Percentiles rank a stretch among this genome's conserved stretches.
phyloP scores from a whole-genome alignment of 2,113 vertebrate genomes.

The Athene noctua region DNA sequence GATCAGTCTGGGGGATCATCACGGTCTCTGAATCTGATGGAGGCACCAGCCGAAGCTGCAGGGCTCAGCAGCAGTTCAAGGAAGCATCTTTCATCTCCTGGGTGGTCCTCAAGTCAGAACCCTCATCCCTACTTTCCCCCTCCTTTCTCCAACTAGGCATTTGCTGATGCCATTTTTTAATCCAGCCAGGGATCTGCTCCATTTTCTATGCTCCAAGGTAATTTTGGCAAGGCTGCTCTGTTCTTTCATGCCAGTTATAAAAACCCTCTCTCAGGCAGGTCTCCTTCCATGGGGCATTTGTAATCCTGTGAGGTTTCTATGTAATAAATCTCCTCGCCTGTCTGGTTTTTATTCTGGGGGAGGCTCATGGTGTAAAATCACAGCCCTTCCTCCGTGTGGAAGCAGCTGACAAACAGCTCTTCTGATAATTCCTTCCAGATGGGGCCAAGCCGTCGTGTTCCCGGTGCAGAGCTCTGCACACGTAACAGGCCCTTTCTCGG shows the following conservation, averaged over 20 bases:
- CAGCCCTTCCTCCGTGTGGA: background rate
- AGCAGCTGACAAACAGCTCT: conserved; percentile 35
- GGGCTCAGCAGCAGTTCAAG: background rate
- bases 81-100: conserved; percentile 27
- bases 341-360: background rate
- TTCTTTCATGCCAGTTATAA: background rate
- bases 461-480: background rate
- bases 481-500: accelerated
- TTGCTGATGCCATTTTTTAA: conserved; percentile 34
- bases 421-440: conserved; percentile 31
- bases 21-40: accelerated
- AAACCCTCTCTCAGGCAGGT: background rate
- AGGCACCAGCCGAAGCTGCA: background rate
- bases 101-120: conserved; percentile 18
- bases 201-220: conserved; percentile 56
- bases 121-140: background rate
- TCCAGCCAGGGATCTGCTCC: conserved; percentile 30
- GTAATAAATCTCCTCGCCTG: background rate
- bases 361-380: background rate
- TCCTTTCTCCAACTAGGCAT: background rate
- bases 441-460: background rate
- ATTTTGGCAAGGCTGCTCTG: background rate
- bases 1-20: background rate
- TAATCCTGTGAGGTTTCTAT: background rate
- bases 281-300: background rate